Evolutionary conservation across 2,113 vertebrate genomes (phyloP), one percentile per base, ranked within the genome.

Genomic region (Camelus bactrianus): DNA sequence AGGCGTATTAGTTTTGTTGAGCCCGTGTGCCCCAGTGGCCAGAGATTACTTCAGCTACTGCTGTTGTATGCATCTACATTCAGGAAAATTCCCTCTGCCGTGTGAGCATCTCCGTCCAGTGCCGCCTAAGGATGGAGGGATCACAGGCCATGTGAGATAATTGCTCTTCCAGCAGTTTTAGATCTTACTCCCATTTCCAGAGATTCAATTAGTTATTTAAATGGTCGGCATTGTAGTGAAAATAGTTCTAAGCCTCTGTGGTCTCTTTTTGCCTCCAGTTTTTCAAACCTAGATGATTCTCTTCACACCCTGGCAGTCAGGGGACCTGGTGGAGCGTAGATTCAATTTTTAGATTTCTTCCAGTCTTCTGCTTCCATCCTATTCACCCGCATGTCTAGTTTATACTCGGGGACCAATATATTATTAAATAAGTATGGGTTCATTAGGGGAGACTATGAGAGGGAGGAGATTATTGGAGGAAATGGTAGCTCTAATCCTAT

Each of bases 291-390:
- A 95, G 82, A 62, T 89, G 87, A 91, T 82, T 94, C 64, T 52
- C 94, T 96, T 84, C 82, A 96, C 32, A 91, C 19, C 54, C 62
- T 91, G 42, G 8, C 15, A 95, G 62, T 24, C 83, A 80, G 60
- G 80, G 64, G 69, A 87, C 84, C 86, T 95, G 8, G 7, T 93
- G 62, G 16, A 89, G 30, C 65, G 92, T 76, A 96, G 65, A 95
- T 92, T 92, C 65, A 89, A 90, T 95, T 95, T 96, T 94, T 94
- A 96, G 50, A 93, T 93, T 95, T 94, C 64, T 94, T 93, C 56
- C 32, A 67, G 69, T 46, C 93, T 93, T 80, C 65, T 9, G 26
- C 64, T 83, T 95, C 60, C 80, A 24, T 91, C 75, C 60, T 80
- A n/a, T 72, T 91, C 91, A 93, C 56, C 72, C 11, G 81, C 10